Conservation (phyloP, 1,140 invertebrate species). For the Nasonia longicornis region DNA sequence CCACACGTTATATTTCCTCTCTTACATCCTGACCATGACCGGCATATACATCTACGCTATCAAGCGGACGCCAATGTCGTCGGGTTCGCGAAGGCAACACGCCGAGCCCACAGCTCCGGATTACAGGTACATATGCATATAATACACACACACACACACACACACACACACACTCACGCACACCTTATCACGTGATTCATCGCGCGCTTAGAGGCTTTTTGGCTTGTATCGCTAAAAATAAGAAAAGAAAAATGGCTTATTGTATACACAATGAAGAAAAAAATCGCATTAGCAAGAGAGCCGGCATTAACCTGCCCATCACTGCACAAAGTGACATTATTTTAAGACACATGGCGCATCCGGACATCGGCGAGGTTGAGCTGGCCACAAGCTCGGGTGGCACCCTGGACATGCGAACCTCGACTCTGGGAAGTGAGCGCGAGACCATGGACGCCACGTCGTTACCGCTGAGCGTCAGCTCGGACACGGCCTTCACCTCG, state of each 20-base stretch:
- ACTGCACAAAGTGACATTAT: conserved; percentile 57
- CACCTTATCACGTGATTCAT: not conserved
- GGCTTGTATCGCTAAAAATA: not conserved
- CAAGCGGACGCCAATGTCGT: conserved; percentile 72
- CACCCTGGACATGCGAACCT: conserved; percentile 62
- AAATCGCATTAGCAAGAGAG: not conserved
- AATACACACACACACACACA: too few species aligned
- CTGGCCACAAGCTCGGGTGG: conserved; percentile 64
- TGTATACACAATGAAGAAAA: not conserved
- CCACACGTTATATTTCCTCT: conserved; percentile 83
- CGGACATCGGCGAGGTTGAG: conserved; percentile 62
- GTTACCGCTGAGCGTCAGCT: conserved; percentile 68
- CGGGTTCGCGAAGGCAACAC: conserved; percentile 62
- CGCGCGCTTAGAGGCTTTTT: too few species aligned
- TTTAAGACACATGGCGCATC: conserved; percentile 66
- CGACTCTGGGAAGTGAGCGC: conserved; percentile 61
- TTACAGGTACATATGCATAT: conserved; percentile 60
- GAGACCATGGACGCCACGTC: conserved; percentile 63
- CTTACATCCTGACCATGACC: conserved; percentile 80
- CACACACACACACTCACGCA: too few species aligned
- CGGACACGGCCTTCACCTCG: conserved; percentile 78
- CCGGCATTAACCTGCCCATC: conserved; percentile 14
- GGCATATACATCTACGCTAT: conserved; percentile 83
- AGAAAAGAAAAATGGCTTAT: not conserved
- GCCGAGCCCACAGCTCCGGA: conserved; percentile 60